Evolutionary conservation across 1,140 invertebrate species (phyloP).

Genomic region (Sycophaga agraensis): DNA sequence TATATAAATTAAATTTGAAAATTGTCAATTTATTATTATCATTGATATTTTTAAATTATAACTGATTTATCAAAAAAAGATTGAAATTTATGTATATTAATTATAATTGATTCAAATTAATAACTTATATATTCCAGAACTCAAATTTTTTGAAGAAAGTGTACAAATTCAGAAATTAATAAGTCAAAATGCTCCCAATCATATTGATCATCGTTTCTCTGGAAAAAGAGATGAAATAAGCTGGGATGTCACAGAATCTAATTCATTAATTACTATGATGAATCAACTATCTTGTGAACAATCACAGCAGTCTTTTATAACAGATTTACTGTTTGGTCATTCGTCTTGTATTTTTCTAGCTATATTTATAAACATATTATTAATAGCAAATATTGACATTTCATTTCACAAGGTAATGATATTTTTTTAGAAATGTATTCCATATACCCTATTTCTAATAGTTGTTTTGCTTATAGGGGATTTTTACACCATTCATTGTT

Average conservation of each 20-base stretch:
- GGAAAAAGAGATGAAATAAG: background rate
- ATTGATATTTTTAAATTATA: background rate
- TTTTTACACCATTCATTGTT: slow-evolving; percentile 32
- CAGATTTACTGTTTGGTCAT: slow-evolving; percentile 30
- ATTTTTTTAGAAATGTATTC: slow-evolving; percentile 3
- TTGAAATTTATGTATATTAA: background rate
- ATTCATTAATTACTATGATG: background rate
- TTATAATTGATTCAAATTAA: background rate
- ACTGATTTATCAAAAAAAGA: background rate
- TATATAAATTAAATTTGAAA: background rate
- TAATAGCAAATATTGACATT: slow-evolving; percentile 36
- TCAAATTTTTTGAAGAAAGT: background rate
- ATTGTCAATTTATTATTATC: background rate
- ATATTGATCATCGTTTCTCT: background rate
- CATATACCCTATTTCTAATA: background rate
- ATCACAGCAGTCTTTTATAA: background rate
- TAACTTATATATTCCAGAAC: background rate
- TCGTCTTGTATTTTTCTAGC: slow-evolving; percentile 37
- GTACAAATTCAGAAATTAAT: background rate
- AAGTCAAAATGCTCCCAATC: background rate
- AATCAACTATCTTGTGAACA: background rate
- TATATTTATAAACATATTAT: slow-evolving; percentile 38
- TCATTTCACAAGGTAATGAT: slow-evolving; percentile 42
- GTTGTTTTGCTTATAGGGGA: slow-evolving; percentile 31
- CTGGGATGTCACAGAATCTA: background rate